These are phyloP conservation scores for Psilopogon haemacephalus DNA, from an alignment of 2,113 vertebrate species.

Conservation along the genomic window DNA sequence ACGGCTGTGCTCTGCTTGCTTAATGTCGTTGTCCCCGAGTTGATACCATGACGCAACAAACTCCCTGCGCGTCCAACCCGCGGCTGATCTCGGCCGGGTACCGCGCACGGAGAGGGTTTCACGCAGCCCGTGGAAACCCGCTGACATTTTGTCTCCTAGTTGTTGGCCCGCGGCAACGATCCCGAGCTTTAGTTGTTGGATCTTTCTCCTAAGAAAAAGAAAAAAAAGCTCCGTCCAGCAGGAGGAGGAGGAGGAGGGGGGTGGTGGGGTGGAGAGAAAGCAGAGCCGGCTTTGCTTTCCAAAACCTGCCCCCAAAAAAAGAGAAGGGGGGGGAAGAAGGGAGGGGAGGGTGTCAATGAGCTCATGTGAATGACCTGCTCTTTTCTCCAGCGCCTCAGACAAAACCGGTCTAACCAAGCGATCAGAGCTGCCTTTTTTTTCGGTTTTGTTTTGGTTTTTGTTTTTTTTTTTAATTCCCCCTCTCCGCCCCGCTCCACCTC, in stretches of 20 bases:
- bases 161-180: neutral
- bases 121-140: neutral
- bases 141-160: conserved; percentile 42
- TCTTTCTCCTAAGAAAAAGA: neutral
- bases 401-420: conserved; percentile 48
- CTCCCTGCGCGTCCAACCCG: neutral
- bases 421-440: neutral
- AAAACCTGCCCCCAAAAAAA: neutral
- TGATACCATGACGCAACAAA: neutral
- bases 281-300: neutral
- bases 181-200: neutral
- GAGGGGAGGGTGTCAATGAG: neutral
- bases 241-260: too few species aligned
- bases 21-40: neutral
- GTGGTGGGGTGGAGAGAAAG: neutral
- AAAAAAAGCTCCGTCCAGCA: neutral
- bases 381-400: neutral
- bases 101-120: neutral
- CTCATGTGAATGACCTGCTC: neutral
- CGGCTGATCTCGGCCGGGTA: neutral
- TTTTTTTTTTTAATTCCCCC: too few species aligned
- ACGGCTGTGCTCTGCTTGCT: fast-evolving
- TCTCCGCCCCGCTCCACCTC: neutral
- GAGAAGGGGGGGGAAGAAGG: neutral
- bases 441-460: too few species aligned